A percentile compares a stretch with the other conserved stretches of the same genome.
Conservation (phyloP, 2,113 vertebrate species). For the Chamaea fasciata region DNA sequence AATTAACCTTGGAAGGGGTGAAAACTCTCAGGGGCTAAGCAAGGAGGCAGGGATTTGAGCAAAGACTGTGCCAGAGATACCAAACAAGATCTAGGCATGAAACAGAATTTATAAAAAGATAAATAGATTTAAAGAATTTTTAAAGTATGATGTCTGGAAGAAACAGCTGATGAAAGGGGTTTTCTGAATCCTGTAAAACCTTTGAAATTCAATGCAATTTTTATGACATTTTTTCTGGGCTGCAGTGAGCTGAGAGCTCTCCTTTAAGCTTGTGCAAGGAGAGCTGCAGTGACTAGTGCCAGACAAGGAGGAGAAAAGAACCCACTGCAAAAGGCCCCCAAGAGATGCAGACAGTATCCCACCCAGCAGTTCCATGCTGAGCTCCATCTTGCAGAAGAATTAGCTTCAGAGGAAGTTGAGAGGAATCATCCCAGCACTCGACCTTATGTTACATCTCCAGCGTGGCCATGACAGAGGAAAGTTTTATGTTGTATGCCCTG, state of each 20-base stretch:
- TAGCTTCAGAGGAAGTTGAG: background rate
- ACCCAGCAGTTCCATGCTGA: background rate
- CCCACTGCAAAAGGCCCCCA: background rate
- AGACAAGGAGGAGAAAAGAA: background rate
- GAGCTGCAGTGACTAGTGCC: background rate
- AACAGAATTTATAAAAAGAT: background rate
- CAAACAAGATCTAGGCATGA: background rate
- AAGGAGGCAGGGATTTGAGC: background rate
- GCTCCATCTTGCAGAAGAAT: background rate
- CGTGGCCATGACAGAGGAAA: accelerated
- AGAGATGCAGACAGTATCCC: background rate
- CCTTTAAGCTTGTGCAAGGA: background rate
- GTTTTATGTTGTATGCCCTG: background rate
- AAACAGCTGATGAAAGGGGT: background rate
- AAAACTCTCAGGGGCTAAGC: background rate
- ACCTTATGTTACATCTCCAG: accelerated
- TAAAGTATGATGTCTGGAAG: background rate
- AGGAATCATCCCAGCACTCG: background rate
- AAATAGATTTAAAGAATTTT: background rate
- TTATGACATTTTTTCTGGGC: background rate
- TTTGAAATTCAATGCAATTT: background rate
- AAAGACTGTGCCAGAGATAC: background rate
- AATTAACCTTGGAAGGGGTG: background rate
- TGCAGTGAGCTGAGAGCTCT: background rate
- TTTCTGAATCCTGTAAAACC: background rate